Evolutionary conservation across 2,888 invertebrate species (phyloP), one percentile per base, ranked within the genome.

Genomic region (Agrochola lota): DNA sequence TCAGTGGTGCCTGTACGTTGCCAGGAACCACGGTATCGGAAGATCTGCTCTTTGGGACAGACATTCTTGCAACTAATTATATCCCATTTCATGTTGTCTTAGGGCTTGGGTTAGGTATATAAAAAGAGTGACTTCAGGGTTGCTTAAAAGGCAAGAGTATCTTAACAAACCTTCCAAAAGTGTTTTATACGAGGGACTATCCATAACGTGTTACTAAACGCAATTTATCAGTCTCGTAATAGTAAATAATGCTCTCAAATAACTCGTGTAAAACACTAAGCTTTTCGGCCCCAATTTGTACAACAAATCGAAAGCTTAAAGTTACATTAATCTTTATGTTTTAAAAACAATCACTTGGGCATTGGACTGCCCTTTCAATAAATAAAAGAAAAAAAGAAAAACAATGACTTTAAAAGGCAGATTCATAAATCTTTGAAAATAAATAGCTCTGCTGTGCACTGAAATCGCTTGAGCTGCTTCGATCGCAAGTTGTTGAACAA

Each of bases 321-420:
- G 55, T 59, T 57, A 63, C 84, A 84, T 86, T 86, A 86, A 86
- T 86, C 84, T 84, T 63, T 75, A 75, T 84, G 86, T 73, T 86
- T 73, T 60, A 74, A 86, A 83, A 84, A 86, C 87, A 84, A 84
- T 84, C 80, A 63, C 70, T 84, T 49, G 74, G 49, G 43, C 35
- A 74, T 60, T 62, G 68, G 72, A 71, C 66, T 57, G 80, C 72
- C 71, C 72, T 86, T 79, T 79, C 64, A 81, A 81, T 81, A 81
- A 57, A 83, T 83, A 83, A 52, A 55, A 52, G 43, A 68, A 66
- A 72, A n/a, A 74, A 77, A 75, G 35, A 72, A 75, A 63, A 73
- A 30, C 70, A 79, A 71, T 86, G 72, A 84, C 74, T 84, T 78
- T 66, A 69, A 84, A 82, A 74, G 69, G 72, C 35, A 30, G 59